A percentile compares a stretch with the other conserved stretches of the same genome.
These are phyloP conservation scores for Periplaneta americana DNA, from an alignment of 1,140 invertebrate species.

Conservation along the genomic window DNA sequence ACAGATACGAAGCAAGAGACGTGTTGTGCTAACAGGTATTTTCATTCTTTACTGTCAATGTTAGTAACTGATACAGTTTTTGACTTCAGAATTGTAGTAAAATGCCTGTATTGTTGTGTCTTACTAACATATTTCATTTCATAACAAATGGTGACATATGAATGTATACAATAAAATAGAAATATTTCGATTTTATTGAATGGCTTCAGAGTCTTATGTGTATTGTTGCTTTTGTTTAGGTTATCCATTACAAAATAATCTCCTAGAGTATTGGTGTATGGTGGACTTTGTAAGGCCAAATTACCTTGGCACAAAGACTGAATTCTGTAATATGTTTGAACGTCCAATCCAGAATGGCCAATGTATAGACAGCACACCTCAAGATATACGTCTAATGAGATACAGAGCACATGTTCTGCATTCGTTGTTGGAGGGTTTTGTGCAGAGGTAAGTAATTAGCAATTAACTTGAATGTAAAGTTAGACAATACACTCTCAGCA, in stretches of 20 bases:
- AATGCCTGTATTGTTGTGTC: too few species aligned
- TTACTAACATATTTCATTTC: too few species aligned
- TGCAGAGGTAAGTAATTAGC: conserved; percentile 63
- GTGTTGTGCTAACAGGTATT: conserved; percentile 80
- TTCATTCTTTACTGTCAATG: too few species aligned
- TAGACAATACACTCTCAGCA: too few species aligned
- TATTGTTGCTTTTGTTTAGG: conserved; percentile 39
- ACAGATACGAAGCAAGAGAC: conserved; percentile 81
- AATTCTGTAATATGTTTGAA: conserved; percentile 95
- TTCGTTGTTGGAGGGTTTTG: conserved; percentile 84
- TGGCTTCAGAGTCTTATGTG: too few species aligned
- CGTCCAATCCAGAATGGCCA: conserved; percentile 92
- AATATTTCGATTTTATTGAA: too few species aligned
- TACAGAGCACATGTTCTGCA: conserved; percentile 87
- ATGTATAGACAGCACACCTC: conserved; percentile 86
- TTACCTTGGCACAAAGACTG: conserved; percentile 85
- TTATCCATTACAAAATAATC: conserved; percentile 94
- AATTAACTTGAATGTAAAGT: too few species aligned
- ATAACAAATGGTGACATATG: too few species aligned
- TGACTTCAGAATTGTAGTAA: too few species aligned
- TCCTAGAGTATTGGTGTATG: conserved; percentile 96
- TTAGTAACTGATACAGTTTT: too few species aligned
- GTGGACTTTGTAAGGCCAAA: conserved; percentile 94
- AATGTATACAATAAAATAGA: too few species aligned
- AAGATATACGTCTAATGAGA: conserved; percentile 84